Conservation (phyloP, 2,797 vertebrate species). For the Cottoperca gobio region DNA sequence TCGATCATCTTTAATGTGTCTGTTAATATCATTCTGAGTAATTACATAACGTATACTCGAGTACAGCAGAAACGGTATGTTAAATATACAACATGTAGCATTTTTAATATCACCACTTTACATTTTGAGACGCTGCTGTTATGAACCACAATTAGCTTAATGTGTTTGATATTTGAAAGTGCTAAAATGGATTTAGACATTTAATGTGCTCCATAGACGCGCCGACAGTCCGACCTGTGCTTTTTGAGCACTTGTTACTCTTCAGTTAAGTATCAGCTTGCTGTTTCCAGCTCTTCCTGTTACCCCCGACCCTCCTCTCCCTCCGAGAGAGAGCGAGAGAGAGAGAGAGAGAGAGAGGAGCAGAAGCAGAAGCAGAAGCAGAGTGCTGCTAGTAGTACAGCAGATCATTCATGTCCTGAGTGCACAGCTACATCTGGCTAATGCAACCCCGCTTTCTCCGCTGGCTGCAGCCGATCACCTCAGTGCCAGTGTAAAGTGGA, state of each 20-base stretch:
- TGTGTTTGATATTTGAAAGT: slow-evolving; percentile 43
- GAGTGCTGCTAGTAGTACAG: slow-evolving; percentile 71
- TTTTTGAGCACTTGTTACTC: slow-evolving; percentile 54
- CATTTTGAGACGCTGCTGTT: slow-evolving; percentile 18
- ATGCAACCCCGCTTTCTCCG: slow-evolving; percentile 66
- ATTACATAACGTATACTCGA: slow-evolving; percentile 1
- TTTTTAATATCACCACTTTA: slow-evolving; percentile 24
- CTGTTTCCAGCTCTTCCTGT: slow-evolving; percentile 40
- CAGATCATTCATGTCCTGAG: slow-evolving; percentile 75
- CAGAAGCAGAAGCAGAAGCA: background rate
- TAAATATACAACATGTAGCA: slow-evolving; percentile 17
- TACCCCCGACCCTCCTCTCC: slow-evolving; percentile 10
- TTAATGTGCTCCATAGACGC: slow-evolving; percentile 17
- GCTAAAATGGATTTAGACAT: slow-evolving; percentile 44
- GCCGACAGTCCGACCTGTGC: slow-evolving; percentile 44
- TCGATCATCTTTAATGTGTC: background rate
- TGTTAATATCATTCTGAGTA: background rate
- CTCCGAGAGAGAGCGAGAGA: no score
- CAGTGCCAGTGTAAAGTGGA: slow-evolving; percentile 75
- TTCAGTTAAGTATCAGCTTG: slow-evolving; percentile 41
- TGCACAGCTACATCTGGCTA: slow-evolving; percentile 80
- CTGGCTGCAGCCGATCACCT: slow-evolving; percentile 68
- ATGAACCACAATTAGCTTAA: slow-evolving; percentile 48
- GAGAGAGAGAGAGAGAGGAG: background rate
- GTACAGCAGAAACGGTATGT: slow-evolving; percentile 16